Percentiles rank a stretch among this genome's conserved stretches.
These are phyloP conservation scores for Shinisaurus crocodilurus DNA, from an alignment of 2,113 vertebrate species.

Conservation along the genomic window DNA sequence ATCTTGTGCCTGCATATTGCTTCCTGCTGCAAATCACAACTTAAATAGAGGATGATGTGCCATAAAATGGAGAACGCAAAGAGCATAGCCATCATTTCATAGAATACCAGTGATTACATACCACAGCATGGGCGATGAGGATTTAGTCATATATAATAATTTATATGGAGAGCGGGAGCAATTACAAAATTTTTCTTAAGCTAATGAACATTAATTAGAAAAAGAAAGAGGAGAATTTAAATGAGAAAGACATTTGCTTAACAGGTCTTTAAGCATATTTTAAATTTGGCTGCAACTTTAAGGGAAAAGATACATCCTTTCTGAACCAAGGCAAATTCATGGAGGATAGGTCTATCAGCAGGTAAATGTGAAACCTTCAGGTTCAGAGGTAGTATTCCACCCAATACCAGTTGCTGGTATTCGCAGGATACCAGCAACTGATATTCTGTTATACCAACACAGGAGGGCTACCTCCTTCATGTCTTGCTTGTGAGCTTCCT, in stretches of 20 bases:
- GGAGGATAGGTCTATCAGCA: background rate
- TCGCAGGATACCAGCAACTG: too few relatives aligned
- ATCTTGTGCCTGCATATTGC: background rate
- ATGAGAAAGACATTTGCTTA: background rate
- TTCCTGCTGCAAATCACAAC: background rate
- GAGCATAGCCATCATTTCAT: background rate
- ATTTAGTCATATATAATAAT: background rate
- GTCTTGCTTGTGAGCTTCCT: background rate
- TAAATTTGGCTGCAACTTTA: slow-evolving; percentile 14
- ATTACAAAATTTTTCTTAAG: background rate
- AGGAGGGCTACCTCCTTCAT: background rate
- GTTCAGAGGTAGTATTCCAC: background rate
- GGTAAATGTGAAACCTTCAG: background rate
- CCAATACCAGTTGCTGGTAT: background rate
- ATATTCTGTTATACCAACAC: too few relatives aligned
- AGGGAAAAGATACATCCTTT: background rate
- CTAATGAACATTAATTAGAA: background rate
- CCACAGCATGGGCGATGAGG: background rate
- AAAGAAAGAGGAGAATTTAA: background rate
- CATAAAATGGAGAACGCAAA: background rate
- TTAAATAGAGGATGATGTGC: background rate
- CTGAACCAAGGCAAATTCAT: background rate
- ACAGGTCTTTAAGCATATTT: background rate
- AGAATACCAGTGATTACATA: background rate
- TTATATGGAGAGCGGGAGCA: background rate